phyloP scores from a whole-genome alignment of 2,797 vertebrate species.

The Scomberomorus guttatus region DNA sequence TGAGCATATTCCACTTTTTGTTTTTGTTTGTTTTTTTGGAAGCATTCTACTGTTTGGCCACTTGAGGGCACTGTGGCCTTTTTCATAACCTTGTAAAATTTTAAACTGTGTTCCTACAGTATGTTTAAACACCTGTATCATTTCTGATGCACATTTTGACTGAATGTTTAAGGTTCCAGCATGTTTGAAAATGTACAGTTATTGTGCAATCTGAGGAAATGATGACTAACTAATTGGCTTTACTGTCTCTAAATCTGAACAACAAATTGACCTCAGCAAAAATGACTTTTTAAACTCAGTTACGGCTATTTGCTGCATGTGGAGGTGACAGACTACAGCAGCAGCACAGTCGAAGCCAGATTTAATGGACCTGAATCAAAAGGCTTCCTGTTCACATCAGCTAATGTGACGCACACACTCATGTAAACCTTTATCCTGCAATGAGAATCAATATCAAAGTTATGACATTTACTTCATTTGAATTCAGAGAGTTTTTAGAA shows the following conservation, averaged over 20 bases:
- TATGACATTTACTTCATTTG: conserved; percentile 18
- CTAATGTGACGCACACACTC: no score
- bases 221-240: not conserved
- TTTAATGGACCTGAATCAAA: not conserved
- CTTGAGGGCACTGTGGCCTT: conserved; percentile 48
- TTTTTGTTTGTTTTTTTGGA: not conserved
- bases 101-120: not conserved
- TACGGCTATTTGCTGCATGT: not conserved
- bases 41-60: conserved; percentile 36
- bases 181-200: not conserved
- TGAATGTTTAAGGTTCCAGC: not conserved
- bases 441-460: conserved; percentile 5
- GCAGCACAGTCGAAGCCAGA: not conserved
- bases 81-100: not conserved
- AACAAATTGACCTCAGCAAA: not conserved
- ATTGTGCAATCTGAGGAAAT: not conserved
- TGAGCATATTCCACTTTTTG: not conserved
- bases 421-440: not conserved
- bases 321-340: not conserved
- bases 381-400: not conserved
- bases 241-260: not conserved
- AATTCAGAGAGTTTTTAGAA: not conserved
- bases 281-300: not conserved
- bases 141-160: not conserved
- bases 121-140: no score